Conservation (phyloP, 2,113 vertebrate species). For the Cyanoliseus patagonus region DNA sequence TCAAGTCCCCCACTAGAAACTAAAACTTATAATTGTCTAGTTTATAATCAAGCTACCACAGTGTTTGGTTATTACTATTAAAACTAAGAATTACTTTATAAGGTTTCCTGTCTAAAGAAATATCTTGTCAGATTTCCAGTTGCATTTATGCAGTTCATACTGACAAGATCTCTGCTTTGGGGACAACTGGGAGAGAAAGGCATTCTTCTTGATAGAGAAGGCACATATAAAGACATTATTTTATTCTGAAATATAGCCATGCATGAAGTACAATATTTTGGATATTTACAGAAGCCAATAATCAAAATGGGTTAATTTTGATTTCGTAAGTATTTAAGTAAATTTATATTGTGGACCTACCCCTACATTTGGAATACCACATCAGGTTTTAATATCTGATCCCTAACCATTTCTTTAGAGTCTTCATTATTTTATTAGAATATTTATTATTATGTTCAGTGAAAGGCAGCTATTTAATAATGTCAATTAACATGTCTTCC, state of each 20-base stretch:
- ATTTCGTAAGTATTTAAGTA: neutral
- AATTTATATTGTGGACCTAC: neutral
- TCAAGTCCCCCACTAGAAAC: neutral
- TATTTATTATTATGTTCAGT: conserved; percentile 38
- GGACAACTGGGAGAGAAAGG: neutral
- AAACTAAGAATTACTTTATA: neutral
- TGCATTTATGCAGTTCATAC: neutral
- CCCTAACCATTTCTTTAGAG: neutral
- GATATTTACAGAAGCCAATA: neutral
- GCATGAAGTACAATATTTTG: neutral
- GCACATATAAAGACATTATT: neutral
- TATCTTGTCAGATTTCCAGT: neutral
- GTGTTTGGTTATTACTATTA: neutral
- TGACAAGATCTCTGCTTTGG: neutral
- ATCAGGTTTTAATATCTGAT: neutral
- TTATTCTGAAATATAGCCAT: neutral
- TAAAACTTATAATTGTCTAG: neutral
- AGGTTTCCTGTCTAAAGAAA: neutral
- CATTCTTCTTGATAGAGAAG: neutral
- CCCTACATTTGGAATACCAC: neutral
- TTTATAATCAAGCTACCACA: neutral
- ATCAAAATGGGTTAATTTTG: neutral
- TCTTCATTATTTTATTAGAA: conserved; percentile 52
- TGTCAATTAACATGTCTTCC: conserved; percentile 48
- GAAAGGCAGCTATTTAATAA: conserved; percentile 56